Percentiles rank a stretch among this genome's conserved stretches.
Evolutionary conservation across 2,113 vertebrate species (phyloP).

Genomic region (Silurus meridionalis): DNA sequence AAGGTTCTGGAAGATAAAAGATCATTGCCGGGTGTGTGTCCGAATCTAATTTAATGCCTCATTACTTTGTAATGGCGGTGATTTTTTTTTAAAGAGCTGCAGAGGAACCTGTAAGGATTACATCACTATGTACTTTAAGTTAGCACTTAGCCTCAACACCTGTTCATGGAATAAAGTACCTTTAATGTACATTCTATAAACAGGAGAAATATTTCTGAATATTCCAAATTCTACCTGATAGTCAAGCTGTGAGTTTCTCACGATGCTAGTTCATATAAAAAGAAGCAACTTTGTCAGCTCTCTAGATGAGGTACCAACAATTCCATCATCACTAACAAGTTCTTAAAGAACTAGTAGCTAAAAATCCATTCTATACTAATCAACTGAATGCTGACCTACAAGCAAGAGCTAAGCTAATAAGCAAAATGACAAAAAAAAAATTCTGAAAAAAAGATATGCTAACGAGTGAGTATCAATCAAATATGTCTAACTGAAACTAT

Average conservation of each 20-base stretch:
- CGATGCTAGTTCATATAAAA: not conserved
- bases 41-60: constrained; percentile 2
- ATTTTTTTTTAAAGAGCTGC: not conserved
- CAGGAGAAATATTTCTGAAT: not conserved
- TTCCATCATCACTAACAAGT: not conserved
- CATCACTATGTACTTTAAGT: not conserved
- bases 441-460: not conserved
- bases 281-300: not conserved
- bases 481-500: not conserved
- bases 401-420: not conserved
- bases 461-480: not conserved
- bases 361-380: not conserved
- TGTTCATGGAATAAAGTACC: not conserved
- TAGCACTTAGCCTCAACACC: not conserved
- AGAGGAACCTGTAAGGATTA: not conserved
- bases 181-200: not conserved
- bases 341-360: not conserved
- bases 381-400: not conserved
- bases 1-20: constrained; percentile 3
- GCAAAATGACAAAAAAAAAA: not conserved
- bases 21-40: not conserved
- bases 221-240: not conserved
- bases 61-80: not conserved
- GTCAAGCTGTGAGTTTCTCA: not conserved
- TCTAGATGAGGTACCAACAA: not conserved